Percentiles rank a stretch among this genome's conserved stretches.
Evolutionary conservation across 2,888 invertebrate genomes (phyloP).

Genomic region (Petrolisthes cinctipes): DNA sequence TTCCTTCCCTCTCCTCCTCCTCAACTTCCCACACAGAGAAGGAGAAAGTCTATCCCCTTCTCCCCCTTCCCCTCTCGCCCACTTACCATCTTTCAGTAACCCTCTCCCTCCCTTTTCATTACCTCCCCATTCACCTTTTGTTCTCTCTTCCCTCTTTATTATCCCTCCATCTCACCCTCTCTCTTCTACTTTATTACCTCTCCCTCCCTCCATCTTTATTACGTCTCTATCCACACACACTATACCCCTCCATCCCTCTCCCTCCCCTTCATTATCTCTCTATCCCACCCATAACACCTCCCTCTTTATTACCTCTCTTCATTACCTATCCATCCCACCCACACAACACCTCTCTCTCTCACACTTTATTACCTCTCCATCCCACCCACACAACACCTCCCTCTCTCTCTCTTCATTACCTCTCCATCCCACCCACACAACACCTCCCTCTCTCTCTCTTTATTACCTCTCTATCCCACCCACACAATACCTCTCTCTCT

Average conservation of each 20-base stretch:
- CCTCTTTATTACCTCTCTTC: too few relatives aligned
- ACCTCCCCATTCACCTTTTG: background rate
- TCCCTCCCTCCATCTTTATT: background rate
- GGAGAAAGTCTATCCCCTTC: background rate
- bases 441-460: too few relatives aligned
- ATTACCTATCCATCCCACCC: background rate
- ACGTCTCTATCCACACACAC: background rate
- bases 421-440: too few relatives aligned
- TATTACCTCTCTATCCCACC: too few relatives aligned
- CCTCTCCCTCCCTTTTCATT: slow-evolving; percentile 8
- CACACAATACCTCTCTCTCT: background rate
- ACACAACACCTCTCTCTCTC: background rate
- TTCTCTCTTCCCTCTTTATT: background rate
- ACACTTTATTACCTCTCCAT: background rate
- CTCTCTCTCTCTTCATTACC: too few relatives aligned
- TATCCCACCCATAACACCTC: too few relatives aligned
- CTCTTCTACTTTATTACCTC: background rate
- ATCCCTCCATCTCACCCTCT: background rate
- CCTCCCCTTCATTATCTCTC: background rate
- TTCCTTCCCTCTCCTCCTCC: background rate
- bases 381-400: too few relatives aligned
- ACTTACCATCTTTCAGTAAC: background rate
- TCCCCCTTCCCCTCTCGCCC: background rate
- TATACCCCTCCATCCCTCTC: background rate
- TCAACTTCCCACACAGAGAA: background rate